Base-by-base conservation (phyloP, 2,113 vertebrate species). In the Hemiprocne comata region DNA sequence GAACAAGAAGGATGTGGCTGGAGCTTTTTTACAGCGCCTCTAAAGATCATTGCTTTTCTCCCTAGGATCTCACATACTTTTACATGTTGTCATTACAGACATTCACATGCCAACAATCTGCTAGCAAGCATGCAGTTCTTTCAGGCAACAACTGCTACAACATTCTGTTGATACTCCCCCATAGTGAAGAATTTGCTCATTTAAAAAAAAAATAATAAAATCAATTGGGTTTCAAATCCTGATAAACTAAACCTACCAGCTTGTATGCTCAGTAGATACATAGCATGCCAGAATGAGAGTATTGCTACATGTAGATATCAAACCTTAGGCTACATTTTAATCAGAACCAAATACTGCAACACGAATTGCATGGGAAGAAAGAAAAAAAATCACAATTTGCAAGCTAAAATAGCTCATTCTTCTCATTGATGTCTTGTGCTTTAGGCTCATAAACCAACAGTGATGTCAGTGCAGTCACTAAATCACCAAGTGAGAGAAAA, bases 281-380 rank as follows among this genome's bases (percentile, higher is more conserved):
- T 11, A 76, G 36, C 9, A 38, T 8, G 34, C 36, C 69, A 83
- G 50, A 87, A 31, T 84, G 8, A 42, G 25, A 28, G 42, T 36
- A 23, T 44, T 85, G 29, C 48, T 70, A 46, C 60, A 77, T 0
- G 0, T 21, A 75, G 82, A 64, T 81, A 85, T 34, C 60, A 87
- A 79, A 93, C 82, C 75, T 80, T 82, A 57, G 86, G 85, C 71
- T 87, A 55, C 10, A 7, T 77, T 94, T 97, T 93, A 93, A 91
- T 91, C 87, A 84, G 64, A 91, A 83, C 55, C 87, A 93, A 95
- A 82, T 28, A 89, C 42, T 88, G 42, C 46, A 93, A n/a, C 14
- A 77, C 31, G 64, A 90, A 19, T 71, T 90, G 67, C 71, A 77
- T 42, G 51, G 34, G 65, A 89, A 77, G 36, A 76, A 60, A 83